Percentiles rank a stretch among this genome's conserved stretches.
Evolutionary conservation across 2,888 invertebrate species (phyloP).

Genomic region (Bellardia bayeri): DNA sequence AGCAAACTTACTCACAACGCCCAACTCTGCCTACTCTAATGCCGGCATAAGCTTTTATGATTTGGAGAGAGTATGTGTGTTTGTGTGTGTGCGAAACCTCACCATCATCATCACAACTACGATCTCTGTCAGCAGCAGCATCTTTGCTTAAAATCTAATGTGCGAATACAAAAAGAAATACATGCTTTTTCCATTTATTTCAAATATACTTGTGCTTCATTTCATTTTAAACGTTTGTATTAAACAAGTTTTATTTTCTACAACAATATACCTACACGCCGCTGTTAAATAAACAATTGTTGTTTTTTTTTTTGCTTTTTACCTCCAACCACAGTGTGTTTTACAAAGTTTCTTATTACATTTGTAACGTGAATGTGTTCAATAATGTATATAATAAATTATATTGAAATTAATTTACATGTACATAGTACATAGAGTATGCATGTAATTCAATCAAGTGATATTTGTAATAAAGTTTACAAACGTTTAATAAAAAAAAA

Average conservation of each 20-base stretch:
- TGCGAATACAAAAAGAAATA: slow-evolving; percentile 62
- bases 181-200: slow-evolving; percentile 62
- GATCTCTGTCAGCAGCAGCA: slow-evolving; percentile 28
- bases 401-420: background rate
- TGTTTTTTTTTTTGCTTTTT: background rate
- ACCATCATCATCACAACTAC: slow-evolving; percentile 8
- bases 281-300: slow-evolving; percentile 24
- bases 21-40: slow-evolving; percentile 47
- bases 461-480: background rate
- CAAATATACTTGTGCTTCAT: slow-evolving; percentile 61
- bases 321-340: background rate
- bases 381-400: slow-evolving; percentile 10
- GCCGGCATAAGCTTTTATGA: slow-evolving; percentile 31
- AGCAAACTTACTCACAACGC: slow-evolving; percentile 37
- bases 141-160: slow-evolving; percentile 36
- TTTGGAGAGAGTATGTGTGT: slow-evolving; percentile 20
- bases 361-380: background rate
- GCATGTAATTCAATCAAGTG: background rate
- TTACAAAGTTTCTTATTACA: slow-evolving; percentile 6
- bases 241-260: slow-evolving; percentile 65
- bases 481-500: background rate
- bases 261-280: slow-evolving; percentile 14
- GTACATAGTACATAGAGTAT: background rate
- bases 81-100: slow-evolving; percentile 30
- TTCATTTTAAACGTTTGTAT: slow-evolving; percentile 57